Evolutionary conservation across 2,113 vertebrate genomes (phyloP), one percentile per base, ranked within the genome.

Genomic region (Chloropsis cyanopogon): DNA sequence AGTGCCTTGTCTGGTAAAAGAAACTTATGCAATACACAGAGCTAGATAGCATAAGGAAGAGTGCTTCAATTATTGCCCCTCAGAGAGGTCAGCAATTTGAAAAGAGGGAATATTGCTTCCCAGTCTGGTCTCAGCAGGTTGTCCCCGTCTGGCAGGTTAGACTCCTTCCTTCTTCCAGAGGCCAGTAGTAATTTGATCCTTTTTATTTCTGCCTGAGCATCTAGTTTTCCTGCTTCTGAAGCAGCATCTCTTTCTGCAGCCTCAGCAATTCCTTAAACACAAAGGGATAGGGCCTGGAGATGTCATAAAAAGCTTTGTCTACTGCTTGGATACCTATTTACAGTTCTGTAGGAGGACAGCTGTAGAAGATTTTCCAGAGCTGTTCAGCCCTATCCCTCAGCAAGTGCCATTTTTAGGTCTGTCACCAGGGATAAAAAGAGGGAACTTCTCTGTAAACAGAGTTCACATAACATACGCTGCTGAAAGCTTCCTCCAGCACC

Each of bases 391-490:
- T 69, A 37, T 65, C 54, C 59, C 39, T 70, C 22, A 92, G 85
- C 12, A 61, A 90, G 35, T 69, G 18, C 54, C 79, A 73, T 90
- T 93, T 96, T 86, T 90, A 95, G 82, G 63, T 76, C 66, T 90
- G 29, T 50, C 92, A 87, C 10, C 37, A 75, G 71, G 3, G 29
- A 86, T 50, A 54, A 77, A 57, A 75, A 19, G 42, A 73, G 12
- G 33, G 39, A 90, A 69, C 12, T 66, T 70, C 42, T 47, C 82
- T 23, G 54, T 94, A 81, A 90, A 66, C 39, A 86, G 44, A 79
- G 50, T n/a, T 94, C 42, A 80, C 75, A 73, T 56, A 92, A 54
- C 37, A 65, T n/a, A 84, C 0, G 0, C 41, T 46, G 22, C 46
- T 64, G 41, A 76, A 91, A 22, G 41, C 46, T 90, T 92, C 53